These are phyloP conservation scores for Parazoanthus swiftii DNA, from an alignment of 92 coral and sea anemone genomes.

Conservation along the genomic window DNA sequence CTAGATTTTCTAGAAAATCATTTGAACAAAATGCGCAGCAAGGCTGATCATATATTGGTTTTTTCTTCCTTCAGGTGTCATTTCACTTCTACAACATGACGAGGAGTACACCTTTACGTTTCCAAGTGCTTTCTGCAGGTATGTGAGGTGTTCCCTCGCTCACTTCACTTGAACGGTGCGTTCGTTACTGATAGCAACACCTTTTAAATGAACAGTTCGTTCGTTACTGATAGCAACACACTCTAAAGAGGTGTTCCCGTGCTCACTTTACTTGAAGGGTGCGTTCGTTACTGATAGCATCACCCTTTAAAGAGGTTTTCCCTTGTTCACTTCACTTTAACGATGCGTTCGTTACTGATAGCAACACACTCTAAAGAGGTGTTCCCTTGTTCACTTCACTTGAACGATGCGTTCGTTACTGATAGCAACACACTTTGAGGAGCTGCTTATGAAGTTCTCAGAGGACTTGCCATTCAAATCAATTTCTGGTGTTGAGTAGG, in stretches of 20 bases:
- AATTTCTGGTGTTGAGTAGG: too few relatives aligned
- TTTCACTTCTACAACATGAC: slow-evolving; percentile 84
- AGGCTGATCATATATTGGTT: neutral
- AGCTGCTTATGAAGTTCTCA: too few relatives aligned
- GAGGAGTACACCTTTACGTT: slow-evolving; percentile 95
- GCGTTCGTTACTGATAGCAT: too few relatives aligned
- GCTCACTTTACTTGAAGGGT: neutral
- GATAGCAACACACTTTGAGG: too few relatives aligned
- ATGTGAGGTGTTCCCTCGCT: neutral
- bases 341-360: too few relatives aligned
- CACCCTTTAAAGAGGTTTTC: too few relatives aligned
- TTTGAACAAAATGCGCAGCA: neutral
- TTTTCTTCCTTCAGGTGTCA: slow-evolving; percentile 54
- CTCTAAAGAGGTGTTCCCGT: neutral
- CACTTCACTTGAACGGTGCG: too few relatives aligned
- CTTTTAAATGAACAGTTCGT: too few relatives aligned
- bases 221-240: too few relatives aligned
- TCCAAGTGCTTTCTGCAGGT: slow-evolving; percentile 98
- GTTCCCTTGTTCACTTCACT: neutral
- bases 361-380: too few relatives aligned
- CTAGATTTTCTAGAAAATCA: neutral
- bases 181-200: neutral
- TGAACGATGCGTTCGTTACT: too few relatives aligned
- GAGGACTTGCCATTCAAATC: too few relatives aligned
- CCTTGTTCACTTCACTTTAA: neutral